Base-by-base conservation (phyloP, 2,797 vertebrate genomes). In the Coranthus polyacanthus region DNA sequence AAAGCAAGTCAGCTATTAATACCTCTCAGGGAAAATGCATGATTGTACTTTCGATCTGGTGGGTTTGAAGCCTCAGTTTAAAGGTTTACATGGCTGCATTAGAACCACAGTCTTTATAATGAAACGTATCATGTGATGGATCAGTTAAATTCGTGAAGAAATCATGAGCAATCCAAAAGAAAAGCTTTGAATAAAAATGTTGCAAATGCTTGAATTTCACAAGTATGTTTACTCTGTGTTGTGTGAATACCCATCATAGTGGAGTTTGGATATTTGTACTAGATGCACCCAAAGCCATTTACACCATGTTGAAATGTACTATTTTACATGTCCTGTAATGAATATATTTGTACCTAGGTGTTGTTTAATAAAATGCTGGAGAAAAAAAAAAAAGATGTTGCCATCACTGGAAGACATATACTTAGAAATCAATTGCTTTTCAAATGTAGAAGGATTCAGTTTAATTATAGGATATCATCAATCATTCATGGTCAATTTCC, bases 1-100 rank as follows among this genome's bases (percentile, higher is more conserved):
- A 68, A 76, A 72, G 68, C 42, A 34, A 46, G 72, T 69, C 41
- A 55, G 51, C 50, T 57, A 41, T 72, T 47, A 37, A 53, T 15
- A 81, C 44, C 46, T 83, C 92, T 93, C 92, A 93, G 92, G 92
- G 90, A 93, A 26, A 77, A 41, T 90, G 90, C 91, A 93, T 90
- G 91, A 89, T 89, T 89, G 87, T 90, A 72, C 68, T 82, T 73
- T 78, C 41, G 77, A 63, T 82, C 29, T 59, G 64, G 47, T 53
- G 49, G 17, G 54, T 72, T 74, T 69, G 50, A 75, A 61, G 65
- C 64, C 22, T 75, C 24, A 39, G 29, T 74, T 57, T 63, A 39
- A 64, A 71, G 65, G 55, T 81, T 59, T 38, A 56, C 54, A 44
- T 44, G 62, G 61, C 55, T 54, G 64, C 64, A 56, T 61, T 62